Evolutionary conservation across 2,113 vertebrate genomes (phyloP).

Genomic region (Platysteira castanea): DNA sequence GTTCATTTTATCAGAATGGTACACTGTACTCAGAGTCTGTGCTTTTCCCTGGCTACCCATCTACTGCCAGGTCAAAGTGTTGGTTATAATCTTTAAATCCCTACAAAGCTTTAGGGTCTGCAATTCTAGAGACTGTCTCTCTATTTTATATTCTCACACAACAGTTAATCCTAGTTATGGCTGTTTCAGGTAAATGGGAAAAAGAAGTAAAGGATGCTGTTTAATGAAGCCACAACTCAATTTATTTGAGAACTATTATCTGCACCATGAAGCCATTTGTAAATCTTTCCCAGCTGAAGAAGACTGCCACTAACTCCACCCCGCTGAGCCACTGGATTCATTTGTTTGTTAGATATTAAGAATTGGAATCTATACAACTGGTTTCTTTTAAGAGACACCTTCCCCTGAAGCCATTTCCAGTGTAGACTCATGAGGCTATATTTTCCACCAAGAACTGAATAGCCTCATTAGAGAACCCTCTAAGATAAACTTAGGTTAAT

Average conservation of each 20-base stretch:
- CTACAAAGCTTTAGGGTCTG: conserved; percentile 22
- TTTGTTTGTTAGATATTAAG: not conserved
- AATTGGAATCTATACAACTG: not conserved
- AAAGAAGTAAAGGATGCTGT: not conserved
- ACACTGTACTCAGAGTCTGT: not conserved
- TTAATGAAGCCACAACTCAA: conserved; percentile 10
- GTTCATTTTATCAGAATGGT: conserved; percentile 52
- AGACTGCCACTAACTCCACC: not conserved
- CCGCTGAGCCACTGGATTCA: not conserved
- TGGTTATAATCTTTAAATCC: conserved; percentile 58
- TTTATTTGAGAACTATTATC: not conserved
- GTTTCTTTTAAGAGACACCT: not conserved
- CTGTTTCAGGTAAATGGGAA: conserved; percentile 6
- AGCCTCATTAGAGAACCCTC: not conserved
- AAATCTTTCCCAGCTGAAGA: not conserved
- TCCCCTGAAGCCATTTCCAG: not conserved
- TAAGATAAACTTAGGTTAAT: not conserved
- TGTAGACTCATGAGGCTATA: not conserved
- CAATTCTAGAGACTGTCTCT: not conserved
- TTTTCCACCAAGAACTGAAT: not conserved
- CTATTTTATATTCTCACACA: conserved; percentile 2
- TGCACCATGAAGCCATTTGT: not conserved
- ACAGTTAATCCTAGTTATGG: not conserved
- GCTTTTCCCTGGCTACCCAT: not conserved
- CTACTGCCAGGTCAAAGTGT: conserved; percentile 28